Conservation (phyloP, 2,113 vertebrate species). For the Thryonomys swinderianus region DNA sequence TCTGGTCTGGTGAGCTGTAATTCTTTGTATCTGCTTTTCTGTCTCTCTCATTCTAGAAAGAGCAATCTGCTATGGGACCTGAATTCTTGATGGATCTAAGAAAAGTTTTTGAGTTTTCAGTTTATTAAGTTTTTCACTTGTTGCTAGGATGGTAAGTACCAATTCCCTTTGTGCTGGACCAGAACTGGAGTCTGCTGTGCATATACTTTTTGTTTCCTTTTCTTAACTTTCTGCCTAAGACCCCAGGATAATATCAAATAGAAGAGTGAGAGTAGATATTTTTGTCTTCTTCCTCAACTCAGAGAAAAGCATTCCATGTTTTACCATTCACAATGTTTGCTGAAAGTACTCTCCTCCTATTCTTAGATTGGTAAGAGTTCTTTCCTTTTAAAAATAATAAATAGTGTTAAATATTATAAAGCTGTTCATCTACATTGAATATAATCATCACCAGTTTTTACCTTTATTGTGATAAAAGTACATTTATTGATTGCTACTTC, state of each 20-base stretch:
- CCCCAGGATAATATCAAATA: not conserved
- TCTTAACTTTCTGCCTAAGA: slow-evolving; percentile 17
- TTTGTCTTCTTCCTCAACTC: not conserved
- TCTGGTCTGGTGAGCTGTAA: not conserved
- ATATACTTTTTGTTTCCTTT: not conserved
- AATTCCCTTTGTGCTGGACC: not conserved
- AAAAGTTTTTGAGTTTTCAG: not conserved
- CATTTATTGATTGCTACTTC: not conserved
- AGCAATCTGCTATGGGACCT: not conserved
- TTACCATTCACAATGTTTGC: slow-evolving; percentile 9
- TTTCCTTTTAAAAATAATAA: not conserved
- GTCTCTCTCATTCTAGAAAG: not conserved
- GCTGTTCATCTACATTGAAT: not conserved
- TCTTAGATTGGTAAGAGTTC: not conserved
- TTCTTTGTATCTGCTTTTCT: not conserved
- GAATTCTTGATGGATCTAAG: not conserved
- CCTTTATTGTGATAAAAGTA: not conserved
- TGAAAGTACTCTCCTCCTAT: not conserved
- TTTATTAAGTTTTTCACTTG: slow-evolving; percentile 2
- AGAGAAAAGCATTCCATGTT: not conserved
- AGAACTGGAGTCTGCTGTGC: not conserved
- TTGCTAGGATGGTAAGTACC: not conserved
- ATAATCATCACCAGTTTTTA: not conserved
- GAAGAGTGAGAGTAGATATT: not conserved
- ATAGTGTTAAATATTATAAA: not conserved